A percentile compares a stretch with the other conserved stretches of the same genome.
Conservation (phyloP, 2,888 invertebrate genomes). For the Andrena bicolor region DNA sequence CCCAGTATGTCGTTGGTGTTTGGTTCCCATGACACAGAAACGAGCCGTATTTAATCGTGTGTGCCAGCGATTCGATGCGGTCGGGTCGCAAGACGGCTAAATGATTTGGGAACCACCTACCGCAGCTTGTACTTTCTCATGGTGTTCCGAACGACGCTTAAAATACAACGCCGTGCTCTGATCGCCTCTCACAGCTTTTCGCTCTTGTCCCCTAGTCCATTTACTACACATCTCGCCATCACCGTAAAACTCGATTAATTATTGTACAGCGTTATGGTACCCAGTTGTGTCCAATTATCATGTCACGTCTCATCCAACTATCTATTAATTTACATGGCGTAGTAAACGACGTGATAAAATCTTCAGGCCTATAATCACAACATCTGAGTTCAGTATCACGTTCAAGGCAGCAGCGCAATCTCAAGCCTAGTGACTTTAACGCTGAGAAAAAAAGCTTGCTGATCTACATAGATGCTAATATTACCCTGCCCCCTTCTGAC, state of each 20-base stretch:
- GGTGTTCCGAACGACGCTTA: constrained; percentile 15
- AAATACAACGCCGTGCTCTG: background rate
- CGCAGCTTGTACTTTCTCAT: constrained; percentile 72
- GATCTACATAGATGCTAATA: background rate
- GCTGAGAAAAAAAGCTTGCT: background rate
- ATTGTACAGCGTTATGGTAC: background rate
- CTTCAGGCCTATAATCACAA: background rate
- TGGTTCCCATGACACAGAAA: constrained; percentile 83
- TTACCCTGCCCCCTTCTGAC: too few species aligned
- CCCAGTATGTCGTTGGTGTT: constrained; percentile 48
- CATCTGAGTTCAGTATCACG: background rate
- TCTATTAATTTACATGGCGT: background rate
- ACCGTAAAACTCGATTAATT: background rate
- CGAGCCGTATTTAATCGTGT: constrained; percentile 81
- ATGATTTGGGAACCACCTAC: constrained; percentile 81
- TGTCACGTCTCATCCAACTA: constrained; percentile 18
- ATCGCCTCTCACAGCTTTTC: background rate
- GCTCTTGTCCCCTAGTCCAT: background rate
- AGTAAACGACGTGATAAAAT: constrained; percentile 3
- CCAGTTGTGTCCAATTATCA: background rate
- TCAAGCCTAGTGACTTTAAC: constrained; percentile 10
- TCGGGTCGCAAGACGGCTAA: constrained; percentile 76
- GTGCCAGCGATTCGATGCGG: constrained; percentile 79
- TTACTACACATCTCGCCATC: background rate
- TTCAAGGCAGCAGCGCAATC: background rate